phyloP scores from a whole-genome alignment of 2,113 vertebrate genomes.

The Albula glossodonta region DNA sequence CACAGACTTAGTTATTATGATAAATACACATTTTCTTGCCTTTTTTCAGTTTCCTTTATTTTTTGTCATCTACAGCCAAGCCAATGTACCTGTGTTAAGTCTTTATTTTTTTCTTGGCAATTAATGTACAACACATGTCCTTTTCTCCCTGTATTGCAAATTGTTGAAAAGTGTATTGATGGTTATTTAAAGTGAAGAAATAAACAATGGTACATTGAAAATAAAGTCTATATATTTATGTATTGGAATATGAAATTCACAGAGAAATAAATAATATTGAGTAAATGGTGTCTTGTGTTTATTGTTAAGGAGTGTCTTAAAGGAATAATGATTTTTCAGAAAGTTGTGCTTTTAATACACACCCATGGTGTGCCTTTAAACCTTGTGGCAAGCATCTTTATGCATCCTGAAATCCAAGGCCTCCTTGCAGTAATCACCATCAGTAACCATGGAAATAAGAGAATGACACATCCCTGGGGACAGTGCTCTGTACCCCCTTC shows the following conservation, averaged over 20 bases:
- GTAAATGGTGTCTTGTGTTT: neutral
- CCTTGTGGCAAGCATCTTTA: neutral
- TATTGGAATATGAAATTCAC: neutral
- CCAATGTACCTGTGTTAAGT: neutral
- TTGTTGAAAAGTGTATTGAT: neutral
- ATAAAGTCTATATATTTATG: slow-evolving; percentile 1
- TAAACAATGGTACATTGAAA: slow-evolving; percentile 12
- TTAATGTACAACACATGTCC: neutral
- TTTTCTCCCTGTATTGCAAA: neutral
- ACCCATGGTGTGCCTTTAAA: neutral
- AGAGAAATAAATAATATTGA: neutral
- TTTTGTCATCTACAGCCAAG: neutral
- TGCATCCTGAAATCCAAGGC: neutral
- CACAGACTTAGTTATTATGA: neutral
- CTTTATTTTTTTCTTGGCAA: neutral
- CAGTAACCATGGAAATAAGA: neutral
- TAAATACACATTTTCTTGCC: neutral
- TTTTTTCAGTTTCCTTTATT: slow-evolving; percentile 15
- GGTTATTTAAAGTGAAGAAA: neutral
- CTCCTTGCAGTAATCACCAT: neutral
- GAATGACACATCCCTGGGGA: neutral
- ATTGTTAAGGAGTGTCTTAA: neutral
- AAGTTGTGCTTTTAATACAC: neutral
- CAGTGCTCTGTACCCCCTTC: neutral
- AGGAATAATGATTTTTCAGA: neutral